These are phyloP conservation scores for Laticauda colubrina DNA, from an alignment of 2,113 vertebrate species.

Conservation along the genomic window DNA sequence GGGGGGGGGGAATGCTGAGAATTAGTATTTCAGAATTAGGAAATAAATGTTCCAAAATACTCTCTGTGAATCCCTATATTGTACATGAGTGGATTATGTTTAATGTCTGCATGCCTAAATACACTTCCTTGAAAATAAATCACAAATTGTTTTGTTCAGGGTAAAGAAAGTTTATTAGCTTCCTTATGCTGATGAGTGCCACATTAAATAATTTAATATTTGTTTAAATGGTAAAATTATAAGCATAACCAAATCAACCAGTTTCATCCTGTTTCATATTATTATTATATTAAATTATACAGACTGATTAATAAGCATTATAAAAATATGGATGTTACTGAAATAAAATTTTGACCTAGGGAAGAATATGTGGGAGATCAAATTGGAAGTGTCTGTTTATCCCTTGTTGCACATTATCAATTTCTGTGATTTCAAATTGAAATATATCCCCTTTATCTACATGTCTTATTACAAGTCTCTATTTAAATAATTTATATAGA, in stretches of 20 bases:
- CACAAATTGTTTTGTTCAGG: background rate
- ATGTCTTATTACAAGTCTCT: slow-evolving; percentile 3
- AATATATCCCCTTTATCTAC: background rate
- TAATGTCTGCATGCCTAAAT: background rate
- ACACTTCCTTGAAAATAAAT: background rate
- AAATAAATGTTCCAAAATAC: background rate
- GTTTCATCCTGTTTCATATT: background rate
- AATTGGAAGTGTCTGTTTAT: background rate
- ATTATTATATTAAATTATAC: background rate
- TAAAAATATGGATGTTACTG: background rate
- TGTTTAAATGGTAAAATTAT: background rate
- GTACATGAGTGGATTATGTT: background rate
- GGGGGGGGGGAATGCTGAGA: background rate
- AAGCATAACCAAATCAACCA: no score
- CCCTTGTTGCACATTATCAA: background rate
- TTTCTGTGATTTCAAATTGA: slow-evolving; percentile 28
- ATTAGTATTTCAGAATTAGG: background rate
- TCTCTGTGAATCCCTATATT: background rate
- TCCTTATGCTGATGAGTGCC: no score
- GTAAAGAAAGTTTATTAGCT: background rate
- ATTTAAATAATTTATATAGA: slow-evolving; percentile 43
- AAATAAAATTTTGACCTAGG: background rate
- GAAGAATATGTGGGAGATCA: background rate
- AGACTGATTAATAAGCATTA: background rate
- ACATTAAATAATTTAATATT: background rate